Evolutionary conservation across 2,888 invertebrate species (phyloP).

Genomic region (Phortica magna): DNA sequence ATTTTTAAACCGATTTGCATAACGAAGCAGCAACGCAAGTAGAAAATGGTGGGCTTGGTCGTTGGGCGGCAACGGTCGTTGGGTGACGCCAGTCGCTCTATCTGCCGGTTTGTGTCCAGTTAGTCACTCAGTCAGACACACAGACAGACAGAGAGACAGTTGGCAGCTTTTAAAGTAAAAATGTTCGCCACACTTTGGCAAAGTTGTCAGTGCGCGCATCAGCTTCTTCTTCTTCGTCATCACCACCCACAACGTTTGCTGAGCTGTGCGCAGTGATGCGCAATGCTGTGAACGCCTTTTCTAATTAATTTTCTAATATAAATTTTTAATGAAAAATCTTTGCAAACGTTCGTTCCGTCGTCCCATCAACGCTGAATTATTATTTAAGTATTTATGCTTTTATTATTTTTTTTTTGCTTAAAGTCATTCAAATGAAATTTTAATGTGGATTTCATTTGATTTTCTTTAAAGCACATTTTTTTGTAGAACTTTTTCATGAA

Average conservation of each 20-base stretch:
- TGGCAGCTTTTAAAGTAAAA: conserved; percentile 9
- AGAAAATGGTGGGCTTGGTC: conserved; percentile 3
- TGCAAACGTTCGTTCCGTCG: neutral
- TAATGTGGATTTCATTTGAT: neutral
- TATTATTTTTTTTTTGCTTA: neutral
- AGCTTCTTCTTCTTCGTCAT: conserved; percentile 55
- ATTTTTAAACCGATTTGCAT: conserved; percentile 61
- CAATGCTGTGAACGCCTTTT: conserved; percentile 41
- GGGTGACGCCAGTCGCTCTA: conserved; percentile 8
- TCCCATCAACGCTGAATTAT: neutral
- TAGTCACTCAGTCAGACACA: neutral
- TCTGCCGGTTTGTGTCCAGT: conserved; percentile 4
- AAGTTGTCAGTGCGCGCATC: too few species aligned
- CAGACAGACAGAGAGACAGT: neutral
- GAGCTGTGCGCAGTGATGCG: conserved; percentile 54
- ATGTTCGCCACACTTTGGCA: neutral
- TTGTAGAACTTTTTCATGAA: neutral
- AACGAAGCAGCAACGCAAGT: conserved; percentile 61
- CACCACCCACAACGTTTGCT: conserved; percentile 29
- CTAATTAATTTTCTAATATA: conserved; percentile 66
- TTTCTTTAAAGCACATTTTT: neutral
- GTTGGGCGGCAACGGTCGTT: conserved; percentile 36
- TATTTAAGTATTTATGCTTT: neutral
- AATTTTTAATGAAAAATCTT: conserved; percentile 42
- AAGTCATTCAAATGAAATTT: neutral